These are phyloP conservation scores for Sarcophilus harrisii DNA, from an alignment of 2,797 vertebrate species.

Conservation along the genomic window DNA sequence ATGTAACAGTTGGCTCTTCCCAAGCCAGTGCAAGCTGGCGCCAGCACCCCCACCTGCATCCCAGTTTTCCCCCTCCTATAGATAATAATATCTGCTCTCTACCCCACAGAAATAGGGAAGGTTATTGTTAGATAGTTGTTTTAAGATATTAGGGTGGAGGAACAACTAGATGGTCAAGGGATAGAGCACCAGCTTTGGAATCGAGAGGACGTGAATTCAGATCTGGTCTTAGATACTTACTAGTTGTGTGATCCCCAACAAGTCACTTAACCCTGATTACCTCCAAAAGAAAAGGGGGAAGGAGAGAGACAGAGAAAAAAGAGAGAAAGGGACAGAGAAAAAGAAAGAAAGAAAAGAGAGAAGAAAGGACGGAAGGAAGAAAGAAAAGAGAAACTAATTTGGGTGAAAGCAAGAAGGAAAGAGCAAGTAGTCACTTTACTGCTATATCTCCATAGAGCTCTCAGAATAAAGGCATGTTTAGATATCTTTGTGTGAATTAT, in stretches of 20 bases:
- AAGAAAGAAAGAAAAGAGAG: too few species aligned
- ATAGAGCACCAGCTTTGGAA: not conserved
- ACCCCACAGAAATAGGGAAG: not conserved
- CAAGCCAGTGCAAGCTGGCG: not conserved
- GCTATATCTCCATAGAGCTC: not conserved
- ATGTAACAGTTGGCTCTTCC: not conserved
- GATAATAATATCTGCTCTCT: not conserved
- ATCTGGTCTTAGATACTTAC: too few species aligned
- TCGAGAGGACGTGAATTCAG: too few species aligned
- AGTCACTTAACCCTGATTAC: not conserved
- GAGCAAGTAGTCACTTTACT: not conserved
- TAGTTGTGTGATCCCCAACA: not conserved
- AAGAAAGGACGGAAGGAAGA: too few species aligned
- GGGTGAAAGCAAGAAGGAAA: not conserved
- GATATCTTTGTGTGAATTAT: not conserved
- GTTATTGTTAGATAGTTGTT: not conserved
- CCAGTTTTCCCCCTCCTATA: not conserved
- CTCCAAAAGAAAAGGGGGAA: too few species aligned
- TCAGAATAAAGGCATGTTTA: not conserved
- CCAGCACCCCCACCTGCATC: not conserved
- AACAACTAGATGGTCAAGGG: not conserved
- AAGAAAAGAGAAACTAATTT: too few species aligned
- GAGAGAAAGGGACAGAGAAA: too few species aligned
- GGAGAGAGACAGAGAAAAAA: too few species aligned
- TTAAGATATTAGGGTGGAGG: not conserved